phyloP scores from a whole-genome alignment of 1,140 invertebrate species.

The Bombus confusus region DNA sequence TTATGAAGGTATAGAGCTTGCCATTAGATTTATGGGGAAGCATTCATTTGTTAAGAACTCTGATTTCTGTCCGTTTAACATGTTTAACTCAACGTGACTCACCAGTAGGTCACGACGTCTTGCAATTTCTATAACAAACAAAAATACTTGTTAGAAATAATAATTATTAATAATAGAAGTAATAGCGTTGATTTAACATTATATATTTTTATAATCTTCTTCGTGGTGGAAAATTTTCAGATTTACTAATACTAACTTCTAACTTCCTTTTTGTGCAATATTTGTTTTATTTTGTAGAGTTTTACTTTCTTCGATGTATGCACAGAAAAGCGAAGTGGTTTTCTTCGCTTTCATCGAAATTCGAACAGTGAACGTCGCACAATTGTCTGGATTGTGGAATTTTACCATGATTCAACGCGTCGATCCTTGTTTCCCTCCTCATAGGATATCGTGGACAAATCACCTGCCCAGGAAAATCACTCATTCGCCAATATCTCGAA shows the following conservation, averaged over 20 bases:
- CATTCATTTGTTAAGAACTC: background rate
- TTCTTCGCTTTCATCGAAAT: background rate
- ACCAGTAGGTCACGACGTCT: background rate
- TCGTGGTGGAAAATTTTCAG: no score
- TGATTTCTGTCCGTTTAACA: background rate
- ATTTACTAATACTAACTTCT: background rate
- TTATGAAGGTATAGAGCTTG: background rate
- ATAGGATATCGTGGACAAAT: background rate
- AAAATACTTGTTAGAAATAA: background rate
- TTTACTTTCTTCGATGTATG: no score
- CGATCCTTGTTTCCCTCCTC: background rate
- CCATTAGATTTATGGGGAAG: conserved; percentile 1
- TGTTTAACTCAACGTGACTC: background rate
- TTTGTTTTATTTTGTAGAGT: background rate
- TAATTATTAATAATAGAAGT: no score
- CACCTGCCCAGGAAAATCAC: conserved; percentile 1
- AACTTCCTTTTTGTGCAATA: background rate
- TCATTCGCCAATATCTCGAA: conserved; percentile 13
- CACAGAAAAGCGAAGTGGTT: background rate
- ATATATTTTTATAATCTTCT: no score
- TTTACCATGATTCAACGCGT: background rate
- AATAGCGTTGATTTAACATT: no score
- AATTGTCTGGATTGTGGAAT: background rate
- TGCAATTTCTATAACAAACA: background rate
- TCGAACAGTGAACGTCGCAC: background rate